Conservation (phyloP, 2,113 vertebrate species). For the Triplophysa tibetana region DNA sequence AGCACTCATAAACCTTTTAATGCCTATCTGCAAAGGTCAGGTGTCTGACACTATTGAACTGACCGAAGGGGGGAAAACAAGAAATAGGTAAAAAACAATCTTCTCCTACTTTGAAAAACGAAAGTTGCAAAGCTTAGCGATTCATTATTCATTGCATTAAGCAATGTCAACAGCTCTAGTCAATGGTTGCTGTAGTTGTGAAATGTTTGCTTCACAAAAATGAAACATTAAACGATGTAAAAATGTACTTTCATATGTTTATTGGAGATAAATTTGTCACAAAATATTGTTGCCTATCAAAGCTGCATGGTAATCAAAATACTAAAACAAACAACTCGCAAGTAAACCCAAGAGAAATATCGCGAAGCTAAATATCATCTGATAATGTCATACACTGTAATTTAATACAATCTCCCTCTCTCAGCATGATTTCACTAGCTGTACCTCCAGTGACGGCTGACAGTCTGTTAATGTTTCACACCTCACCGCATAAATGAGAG, state of each 20-base stretch:
- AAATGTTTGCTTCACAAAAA: background rate
- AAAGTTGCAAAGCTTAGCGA: background rate
- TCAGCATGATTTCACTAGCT: background rate
- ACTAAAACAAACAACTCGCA: background rate
- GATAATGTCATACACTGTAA: constrained; percentile 1
- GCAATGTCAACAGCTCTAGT: background rate
- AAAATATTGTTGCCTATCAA: background rate
- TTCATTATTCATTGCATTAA: background rate
- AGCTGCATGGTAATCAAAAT: background rate
- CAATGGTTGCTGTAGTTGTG: background rate
- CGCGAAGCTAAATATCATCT: background rate
- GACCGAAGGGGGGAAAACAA: constrained; percentile 67
- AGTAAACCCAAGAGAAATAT: background rate
- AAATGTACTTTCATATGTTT: no score
- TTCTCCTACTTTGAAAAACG: background rate
- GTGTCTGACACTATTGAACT: constrained; percentile 73
- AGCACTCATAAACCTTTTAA: constrained; percentile 55
- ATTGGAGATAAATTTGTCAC: background rate
- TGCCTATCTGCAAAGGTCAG: constrained; percentile 69
- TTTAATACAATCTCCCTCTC: constrained; percentile 1
- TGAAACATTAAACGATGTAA: background rate
- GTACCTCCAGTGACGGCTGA: constrained; percentile 35
- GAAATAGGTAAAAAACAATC: constrained; percentile 52
- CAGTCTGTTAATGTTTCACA: constrained; percentile 48
- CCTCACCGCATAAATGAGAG: constrained; percentile 46